These are phyloP conservation scores for Anguilla rostrata DNA, from an alignment of 2,113 vertebrate genomes.

Conservation along the genomic window DNA sequence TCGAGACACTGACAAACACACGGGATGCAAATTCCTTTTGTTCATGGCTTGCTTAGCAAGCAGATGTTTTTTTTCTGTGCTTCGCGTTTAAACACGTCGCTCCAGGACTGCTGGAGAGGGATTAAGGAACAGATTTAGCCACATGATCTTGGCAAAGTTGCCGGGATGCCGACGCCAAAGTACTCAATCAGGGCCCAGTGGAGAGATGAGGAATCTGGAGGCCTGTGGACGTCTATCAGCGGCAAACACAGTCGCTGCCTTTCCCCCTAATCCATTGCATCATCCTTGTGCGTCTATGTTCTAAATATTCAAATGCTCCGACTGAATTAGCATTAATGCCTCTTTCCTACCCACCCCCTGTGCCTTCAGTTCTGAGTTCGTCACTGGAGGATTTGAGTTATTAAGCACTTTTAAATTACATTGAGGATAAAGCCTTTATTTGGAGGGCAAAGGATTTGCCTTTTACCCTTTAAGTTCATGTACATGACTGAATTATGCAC, in stretches of 20 bases:
- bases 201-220: slow-evolving; percentile 52
- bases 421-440: slow-evolving; percentile 45
- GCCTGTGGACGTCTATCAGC: slow-evolving; percentile 61
- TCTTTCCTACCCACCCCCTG: background rate
- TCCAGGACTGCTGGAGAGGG: slow-evolving; percentile 36
- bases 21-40: slow-evolving; percentile 54
- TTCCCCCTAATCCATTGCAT: slow-evolving; percentile 51
- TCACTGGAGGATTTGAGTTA: slow-evolving; percentile 57
- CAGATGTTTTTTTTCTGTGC: slow-evolving; percentile 37
- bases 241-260: slow-evolving; percentile 62
- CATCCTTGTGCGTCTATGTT: background rate
- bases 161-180: slow-evolving; percentile 59
- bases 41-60: slow-evolving; percentile 51
- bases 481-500: background rate
- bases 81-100: slow-evolving; percentile 40
- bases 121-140: slow-evolving; percentile 53
- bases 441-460: background rate
- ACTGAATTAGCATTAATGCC: slow-evolving; percentile 11
- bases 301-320: slow-evolving; percentile 11
- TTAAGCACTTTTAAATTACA: slow-evolving; percentile 66
- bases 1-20: slow-evolving; percentile 49
- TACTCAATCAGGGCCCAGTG: slow-evolving; percentile 61
- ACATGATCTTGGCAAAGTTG: slow-evolving; percentile 50
- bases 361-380: slow-evolving; percentile 55
- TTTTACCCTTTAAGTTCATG: background rate